Conservation (phyloP, 2,888 invertebrate species). For the Crepidodera aurea region DNA sequence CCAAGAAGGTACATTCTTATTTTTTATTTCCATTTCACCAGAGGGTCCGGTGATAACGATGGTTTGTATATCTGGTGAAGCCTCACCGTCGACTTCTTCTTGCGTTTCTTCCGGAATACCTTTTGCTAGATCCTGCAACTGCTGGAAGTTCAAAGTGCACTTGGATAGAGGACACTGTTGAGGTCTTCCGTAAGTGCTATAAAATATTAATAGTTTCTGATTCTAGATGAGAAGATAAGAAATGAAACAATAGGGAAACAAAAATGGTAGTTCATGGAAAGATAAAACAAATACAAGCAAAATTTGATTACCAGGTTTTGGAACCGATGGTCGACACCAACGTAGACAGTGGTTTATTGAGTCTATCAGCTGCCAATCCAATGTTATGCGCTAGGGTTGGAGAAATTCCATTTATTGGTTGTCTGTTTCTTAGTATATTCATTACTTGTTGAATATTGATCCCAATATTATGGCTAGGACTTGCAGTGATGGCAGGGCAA, state of each 20-base stretch:
- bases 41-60: constrained; percentile 51
- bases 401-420: constrained; percentile 56
- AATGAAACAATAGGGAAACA: too few relatives aligned
- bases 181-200: constrained; percentile 35
- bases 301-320: constrained; percentile 50
- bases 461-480: constrained; percentile 71
- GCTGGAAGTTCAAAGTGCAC: constrained; percentile 54
- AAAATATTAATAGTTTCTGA: constrained; percentile 3
- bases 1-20: constrained; percentile 45
- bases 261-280: too few relatives aligned
- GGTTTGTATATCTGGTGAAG: constrained; percentile 44
- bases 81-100: constrained; percentile 48
- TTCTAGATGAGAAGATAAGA: neutral
- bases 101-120: constrained; percentile 55
- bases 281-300: too few relatives aligned
- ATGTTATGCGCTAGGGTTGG: constrained; percentile 61
- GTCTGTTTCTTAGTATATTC: constrained; percentile 48
- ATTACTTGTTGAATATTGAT: constrained; percentile 72
- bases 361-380: constrained; percentile 57
- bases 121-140: constrained; percentile 58
- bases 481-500: constrained; percentile 68
- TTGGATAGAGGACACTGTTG: constrained; percentile 54
- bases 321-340: constrained; percentile 56
- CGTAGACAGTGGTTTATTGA: constrained; percentile 53
- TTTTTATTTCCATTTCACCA: constrained; percentile 51